Evolutionary conservation across 2,888 invertebrate species (phyloP), one percentile per base, ranked within the genome.

Genomic region (Heteropelma amictum): DNA sequence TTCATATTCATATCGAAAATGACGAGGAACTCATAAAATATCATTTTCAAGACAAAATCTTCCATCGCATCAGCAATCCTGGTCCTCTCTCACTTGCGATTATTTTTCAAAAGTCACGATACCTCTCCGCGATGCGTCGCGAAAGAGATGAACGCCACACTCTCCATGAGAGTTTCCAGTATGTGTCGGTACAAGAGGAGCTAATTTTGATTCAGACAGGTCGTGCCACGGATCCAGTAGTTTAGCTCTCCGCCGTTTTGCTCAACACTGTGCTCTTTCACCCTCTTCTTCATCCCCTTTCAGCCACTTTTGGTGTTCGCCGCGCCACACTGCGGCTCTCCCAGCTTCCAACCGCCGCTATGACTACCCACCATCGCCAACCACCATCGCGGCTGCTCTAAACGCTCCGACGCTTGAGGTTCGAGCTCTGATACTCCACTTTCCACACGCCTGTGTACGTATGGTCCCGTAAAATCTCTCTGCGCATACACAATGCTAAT

Each of bases 191-290:
- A 80, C 79, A 80, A 82, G 79, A 78, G 82, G 53, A 79, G 77
- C 81, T 82, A 81, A 82, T 82, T 82, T 82, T 80, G 79, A 82
- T 81, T 81, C 81, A 80, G 72, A n/a, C n/a, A n/a, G 76, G 56
- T 28, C 42, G 61, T 65, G 64, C 65, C 63, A 63, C 72, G 60
- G 38, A 26, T 72, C 56, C 70, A 71, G 67, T 69, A 60, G 69
- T 72, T n/a, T n/a, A n/a, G n/a, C n/a, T n/a, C n/a, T n/a, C 53
- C 56, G 47, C 12, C 28, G 49, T 51, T 70, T 35, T 47, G 40
- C 61, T 47, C 53, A 58, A 54, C 63, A 56, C 72, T 76, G 77
- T 78, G 82, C 83, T 85, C 86, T 87, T 83, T 84, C 84, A 84
- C 84, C 86, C 84, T 51, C 70, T 74, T 58, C 61, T 54, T 71